phyloP scores from a whole-genome alignment of 1,140 invertebrate genomes.

The Anadara kagoshimensis region DNA sequence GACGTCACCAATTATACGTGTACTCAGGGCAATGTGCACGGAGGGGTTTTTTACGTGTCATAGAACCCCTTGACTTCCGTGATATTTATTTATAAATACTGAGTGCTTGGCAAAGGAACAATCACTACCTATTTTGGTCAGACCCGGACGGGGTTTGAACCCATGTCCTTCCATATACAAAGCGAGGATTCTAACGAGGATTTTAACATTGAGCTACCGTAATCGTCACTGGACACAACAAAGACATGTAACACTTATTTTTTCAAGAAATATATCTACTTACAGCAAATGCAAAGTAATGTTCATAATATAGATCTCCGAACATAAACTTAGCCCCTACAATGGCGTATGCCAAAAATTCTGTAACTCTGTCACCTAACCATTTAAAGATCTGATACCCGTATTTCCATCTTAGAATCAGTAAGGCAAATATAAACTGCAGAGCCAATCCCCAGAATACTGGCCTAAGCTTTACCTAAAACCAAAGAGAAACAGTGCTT shows the following conservation, averaged over 20 bases:
- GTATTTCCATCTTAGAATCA: constrained; percentile 88
- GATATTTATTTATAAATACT: too few species aligned
- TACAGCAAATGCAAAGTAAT: constrained; percentile 66
- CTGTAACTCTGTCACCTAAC: constrained; percentile 81
- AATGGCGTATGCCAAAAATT: constrained; percentile 85
- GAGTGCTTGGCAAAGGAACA: background rate
- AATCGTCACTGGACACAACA: background rate
- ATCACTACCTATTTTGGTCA: background rate
- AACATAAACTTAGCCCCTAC: constrained; percentile 89
- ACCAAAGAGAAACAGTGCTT: background rate
- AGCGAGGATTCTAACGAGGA: background rate
- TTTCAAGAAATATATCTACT: background rate
- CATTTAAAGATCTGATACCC: constrained; percentile 86
- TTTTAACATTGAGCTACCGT: background rate
- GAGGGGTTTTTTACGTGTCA: too few species aligned
- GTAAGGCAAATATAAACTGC: constrained; percentile 88
- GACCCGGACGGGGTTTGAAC: background rate
- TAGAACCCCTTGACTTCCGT: too few species aligned
- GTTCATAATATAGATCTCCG: constrained; percentile 76
- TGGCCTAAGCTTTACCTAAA: constrained; percentile 58
- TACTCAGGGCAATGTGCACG: background rate
- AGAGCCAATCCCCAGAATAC: constrained; percentile 82
- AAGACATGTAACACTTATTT: background rate
- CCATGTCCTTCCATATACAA: too few species aligned
- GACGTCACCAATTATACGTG: too few species aligned